A percentile compares a stretch with the other conserved stretches of the same genome.
phyloP scores from a whole-genome alignment of 2,888 invertebrate genomes.

The Drymonia ruficornis region DNA sequence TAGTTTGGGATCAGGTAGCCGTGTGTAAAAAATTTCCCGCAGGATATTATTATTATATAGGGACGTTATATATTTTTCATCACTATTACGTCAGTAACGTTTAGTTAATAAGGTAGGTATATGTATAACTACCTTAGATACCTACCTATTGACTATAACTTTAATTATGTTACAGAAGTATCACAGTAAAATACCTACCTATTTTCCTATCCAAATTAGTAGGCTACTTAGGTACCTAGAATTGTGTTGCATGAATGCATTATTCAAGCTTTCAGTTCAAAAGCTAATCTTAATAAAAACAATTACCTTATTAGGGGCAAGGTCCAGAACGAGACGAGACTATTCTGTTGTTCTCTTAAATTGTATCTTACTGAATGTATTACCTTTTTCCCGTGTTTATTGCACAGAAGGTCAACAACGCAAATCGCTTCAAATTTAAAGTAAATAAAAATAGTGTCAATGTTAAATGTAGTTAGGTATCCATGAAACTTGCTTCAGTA shows the following conservation, averaged over 20 bases:
- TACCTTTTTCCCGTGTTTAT: constrained; percentile 52
- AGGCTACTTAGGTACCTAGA: too few relatives aligned
- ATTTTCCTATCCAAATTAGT: too few relatives aligned
- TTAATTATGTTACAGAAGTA: too few relatives aligned
- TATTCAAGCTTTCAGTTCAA: constrained; percentile 11
- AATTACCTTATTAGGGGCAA: constrained; percentile 50
- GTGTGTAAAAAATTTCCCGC: too few relatives aligned
- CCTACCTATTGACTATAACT: too few relatives aligned
- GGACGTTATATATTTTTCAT: too few relatives aligned
- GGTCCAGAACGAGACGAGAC: constrained; percentile 41
- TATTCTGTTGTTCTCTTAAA: constrained; percentile 43
- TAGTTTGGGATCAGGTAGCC: too few relatives aligned
- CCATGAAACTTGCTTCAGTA: constrained; percentile 25
- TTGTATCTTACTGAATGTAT: constrained; percentile 42
- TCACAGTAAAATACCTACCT: too few relatives aligned
- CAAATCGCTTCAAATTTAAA: constrained; percentile 37
- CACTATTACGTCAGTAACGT: too few relatives aligned
- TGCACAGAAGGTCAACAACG: constrained; percentile 42
- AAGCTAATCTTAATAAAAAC: constrained; percentile 38
- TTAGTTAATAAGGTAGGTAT: too few relatives aligned
- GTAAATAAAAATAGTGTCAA: constrained; percentile 40
- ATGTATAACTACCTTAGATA: too few relatives aligned
- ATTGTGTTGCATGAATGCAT: not conserved
- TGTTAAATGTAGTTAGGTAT: constrained; percentile 40
- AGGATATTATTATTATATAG: too few relatives aligned